Conservation (phyloP, 2,888 invertebrate species). For the Lepidocyrtinus sp. region DNA sequence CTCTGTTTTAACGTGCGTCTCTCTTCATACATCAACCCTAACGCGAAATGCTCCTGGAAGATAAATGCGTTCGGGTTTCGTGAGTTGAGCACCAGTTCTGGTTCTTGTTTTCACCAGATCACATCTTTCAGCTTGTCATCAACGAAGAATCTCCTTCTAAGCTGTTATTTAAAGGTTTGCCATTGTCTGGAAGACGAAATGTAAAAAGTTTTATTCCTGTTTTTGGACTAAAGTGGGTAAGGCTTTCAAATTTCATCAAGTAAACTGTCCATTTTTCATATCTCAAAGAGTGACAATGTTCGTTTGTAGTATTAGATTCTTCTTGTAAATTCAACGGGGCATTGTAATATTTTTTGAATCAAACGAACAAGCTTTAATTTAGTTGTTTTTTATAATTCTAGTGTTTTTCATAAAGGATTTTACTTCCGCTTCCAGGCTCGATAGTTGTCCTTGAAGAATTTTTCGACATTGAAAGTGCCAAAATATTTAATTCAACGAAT, state of each 20-base stretch:
- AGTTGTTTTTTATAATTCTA: too few species aligned
- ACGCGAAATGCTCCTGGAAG: neutral
- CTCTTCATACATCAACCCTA: neutral
- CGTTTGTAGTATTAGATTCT: too few species aligned
- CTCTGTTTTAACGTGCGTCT: neutral
- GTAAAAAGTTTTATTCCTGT: neutral
- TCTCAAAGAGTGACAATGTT: too few species aligned
- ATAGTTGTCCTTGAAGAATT: too few species aligned
- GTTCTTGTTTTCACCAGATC: constrained; percentile 15
- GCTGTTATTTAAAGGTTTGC: neutral
- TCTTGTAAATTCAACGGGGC: too few species aligned
- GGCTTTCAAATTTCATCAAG: neutral
- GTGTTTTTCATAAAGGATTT: too few species aligned
- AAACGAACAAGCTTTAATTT: too few species aligned
- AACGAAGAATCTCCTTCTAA: neutral
- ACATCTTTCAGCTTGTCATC: neutral
- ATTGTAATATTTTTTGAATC: too few species aligned
- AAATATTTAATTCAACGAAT: too few species aligned
- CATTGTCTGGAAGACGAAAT: neutral
- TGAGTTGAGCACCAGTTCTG: constrained; percentile 1
- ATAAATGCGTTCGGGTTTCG: constrained; percentile 4
- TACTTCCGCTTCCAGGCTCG: too few species aligned
- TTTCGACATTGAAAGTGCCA: too few species aligned
- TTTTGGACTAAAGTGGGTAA: neutral
- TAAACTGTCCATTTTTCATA: neutral